Evolutionary conservation across 2,113 vertebrate species (phyloP).

Genomic region (Uropsilus gracilis): DNA sequence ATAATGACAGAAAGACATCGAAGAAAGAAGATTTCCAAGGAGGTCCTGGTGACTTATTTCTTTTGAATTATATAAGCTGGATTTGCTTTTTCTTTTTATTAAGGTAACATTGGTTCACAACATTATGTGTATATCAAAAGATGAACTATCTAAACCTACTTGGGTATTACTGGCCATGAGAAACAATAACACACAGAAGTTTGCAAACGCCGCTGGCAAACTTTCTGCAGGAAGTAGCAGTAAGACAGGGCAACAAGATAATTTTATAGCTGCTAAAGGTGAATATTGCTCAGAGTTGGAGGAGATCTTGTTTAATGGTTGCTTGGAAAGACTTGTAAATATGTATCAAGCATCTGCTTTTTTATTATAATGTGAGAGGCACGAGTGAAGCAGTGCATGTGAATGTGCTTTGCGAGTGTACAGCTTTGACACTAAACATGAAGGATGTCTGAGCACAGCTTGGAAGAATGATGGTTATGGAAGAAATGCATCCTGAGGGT

Average conservation of each 20-base stretch:
- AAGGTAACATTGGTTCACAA: no score
- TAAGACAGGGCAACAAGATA: neutral
- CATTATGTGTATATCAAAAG: neutral
- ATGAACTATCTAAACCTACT: neutral
- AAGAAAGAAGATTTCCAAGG: neutral
- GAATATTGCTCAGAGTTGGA: neutral
- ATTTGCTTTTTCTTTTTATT: no score
- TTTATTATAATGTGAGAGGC: conserved; percentile 28
- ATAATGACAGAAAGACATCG: neutral
- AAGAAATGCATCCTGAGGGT: neutral
- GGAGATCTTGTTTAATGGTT: conserved; percentile 42
- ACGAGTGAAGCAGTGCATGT: conserved; percentile 44
- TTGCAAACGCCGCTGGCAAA: neutral
- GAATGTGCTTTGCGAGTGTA: conserved; percentile 29
- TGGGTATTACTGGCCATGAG: neutral
- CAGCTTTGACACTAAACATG: neutral
- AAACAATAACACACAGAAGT: neutral
- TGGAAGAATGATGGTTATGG: neutral
- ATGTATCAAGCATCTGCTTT: conserved; percentile 49
- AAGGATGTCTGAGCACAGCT: neutral
- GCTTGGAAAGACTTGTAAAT: conserved; percentile 55
- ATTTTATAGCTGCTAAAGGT: conserved; percentile 36
- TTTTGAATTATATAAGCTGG: no score
- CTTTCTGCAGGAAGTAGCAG: neutral
- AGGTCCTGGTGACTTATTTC: neutral